A percentile compares a stretch with the other conserved stretches of the same genome.
phyloP scores from a whole-genome alignment of 1,140 invertebrate genomes.

The Cotesia chilonis region DNA sequence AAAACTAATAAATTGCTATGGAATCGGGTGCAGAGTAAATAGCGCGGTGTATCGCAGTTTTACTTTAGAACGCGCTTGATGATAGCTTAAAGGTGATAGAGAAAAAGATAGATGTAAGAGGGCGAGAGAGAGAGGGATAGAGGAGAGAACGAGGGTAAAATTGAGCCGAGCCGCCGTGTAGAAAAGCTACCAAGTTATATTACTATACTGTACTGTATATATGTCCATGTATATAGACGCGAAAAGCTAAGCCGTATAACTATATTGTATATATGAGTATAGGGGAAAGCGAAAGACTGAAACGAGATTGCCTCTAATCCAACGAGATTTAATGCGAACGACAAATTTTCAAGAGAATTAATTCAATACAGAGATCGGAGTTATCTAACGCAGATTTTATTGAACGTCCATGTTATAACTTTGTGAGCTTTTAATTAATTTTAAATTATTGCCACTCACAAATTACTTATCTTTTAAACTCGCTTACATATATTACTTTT shows the following conservation, averaged over 20 bases:
- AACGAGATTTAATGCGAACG: slow-evolving; percentile 42
- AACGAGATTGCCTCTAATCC: slow-evolving; percentile 44
- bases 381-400: slow-evolving; percentile 20
- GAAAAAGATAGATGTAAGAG: background rate
- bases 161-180: slow-evolving; percentile 13
- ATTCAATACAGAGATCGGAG: slow-evolving; percentile 38
- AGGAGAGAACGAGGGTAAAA: slow-evolving; percentile 15
- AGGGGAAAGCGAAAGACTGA: slow-evolving; percentile 12
- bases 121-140: background rate
- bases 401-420: slow-evolving; percentile 15
- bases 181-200: background rate
- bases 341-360: slow-evolving; percentile 44
- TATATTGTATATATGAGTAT: background rate
- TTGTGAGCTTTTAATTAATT: slow-evolving; percentile 6
- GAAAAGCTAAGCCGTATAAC: slow-evolving; percentile 11
- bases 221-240: slow-evolving; percentile 19
- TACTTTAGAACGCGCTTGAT: slow-evolving; percentile 23
- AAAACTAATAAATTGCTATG: slow-evolving; percentile 59
- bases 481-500: slow-evolving; percentile 1
- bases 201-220: background rate
- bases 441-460: slow-evolving; percentile 16
- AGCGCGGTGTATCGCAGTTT: slow-evolving; percentile 8
- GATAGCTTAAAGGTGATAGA: slow-evolving; percentile 19
- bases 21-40: slow-evolving; percentile 18
- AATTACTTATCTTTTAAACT: slow-evolving; percentile 6